phyloP scores from a whole-genome alignment of 1,140 invertebrate species.

The Neomicropteryx cornuta region DNA sequence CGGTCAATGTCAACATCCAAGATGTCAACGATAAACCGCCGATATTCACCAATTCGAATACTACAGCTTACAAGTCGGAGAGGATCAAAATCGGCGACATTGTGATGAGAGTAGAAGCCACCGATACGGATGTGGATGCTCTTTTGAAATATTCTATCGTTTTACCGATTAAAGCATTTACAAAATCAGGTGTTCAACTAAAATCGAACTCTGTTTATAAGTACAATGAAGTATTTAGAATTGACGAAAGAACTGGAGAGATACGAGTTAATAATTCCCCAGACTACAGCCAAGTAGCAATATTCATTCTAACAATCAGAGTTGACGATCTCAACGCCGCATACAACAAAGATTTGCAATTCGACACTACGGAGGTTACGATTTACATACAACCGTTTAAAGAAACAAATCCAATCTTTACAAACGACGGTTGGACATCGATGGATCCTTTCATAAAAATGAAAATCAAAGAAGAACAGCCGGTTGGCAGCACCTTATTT shows the following conservation, averaged over 20 bases:
- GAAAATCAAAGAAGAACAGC: conserved; percentile 63
- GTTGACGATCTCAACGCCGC: conserved; percentile 61
- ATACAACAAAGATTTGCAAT: conserved; percentile 53
- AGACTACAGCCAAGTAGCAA: conserved; percentile 69
- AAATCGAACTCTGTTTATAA: conserved; percentile 48
- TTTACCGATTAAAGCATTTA: conserved; percentile 57
- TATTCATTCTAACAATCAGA: conserved; percentile 65
- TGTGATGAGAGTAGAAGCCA: conserved; percentile 52
- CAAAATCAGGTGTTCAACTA: conserved; percentile 62
- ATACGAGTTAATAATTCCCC: conserved; percentile 58
- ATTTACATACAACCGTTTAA: conserved; percentile 71
- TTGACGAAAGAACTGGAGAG: conserved; percentile 56
- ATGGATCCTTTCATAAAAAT: conserved; percentile 55
- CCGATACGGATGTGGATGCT: conserved; percentile 58
- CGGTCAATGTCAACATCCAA: conserved; percentile 56
- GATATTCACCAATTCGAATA: conserved; percentile 52
- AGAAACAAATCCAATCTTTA: conserved; percentile 69
- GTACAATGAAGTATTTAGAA: conserved; percentile 56
- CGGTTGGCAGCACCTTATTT: conserved; percentile 64
- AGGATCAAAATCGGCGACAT: conserved; percentile 50
- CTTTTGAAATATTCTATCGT: conserved; percentile 56
- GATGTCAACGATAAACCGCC: conserved; percentile 81
- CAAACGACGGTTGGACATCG: conserved; percentile 53
- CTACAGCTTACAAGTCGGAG: conserved; percentile 57
- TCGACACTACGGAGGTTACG: conserved; percentile 56